A percentile compares a stretch with the other conserved stretches of the same genome.
These are phyloP conservation scores for Lytechinus variegatus DNA, from an alignment of 35 echinoderm and acorn worm species.

Conservation along the genomic window DNA sequence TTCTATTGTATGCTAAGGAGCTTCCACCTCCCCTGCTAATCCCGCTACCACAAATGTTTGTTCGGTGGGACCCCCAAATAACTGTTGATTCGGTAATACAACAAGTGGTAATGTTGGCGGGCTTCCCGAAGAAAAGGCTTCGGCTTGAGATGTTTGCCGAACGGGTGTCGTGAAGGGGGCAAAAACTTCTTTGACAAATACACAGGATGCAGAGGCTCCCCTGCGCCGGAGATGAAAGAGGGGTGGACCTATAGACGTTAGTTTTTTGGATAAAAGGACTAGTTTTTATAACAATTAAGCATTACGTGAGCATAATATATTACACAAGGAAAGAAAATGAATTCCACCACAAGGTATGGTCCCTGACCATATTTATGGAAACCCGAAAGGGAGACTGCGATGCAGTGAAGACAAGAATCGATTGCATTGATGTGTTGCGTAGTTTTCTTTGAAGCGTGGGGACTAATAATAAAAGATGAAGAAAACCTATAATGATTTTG, in stretches of 20 bases:
- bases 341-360: neutral
- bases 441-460: neutral
- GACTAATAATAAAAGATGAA: neutral
- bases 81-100: neutral
- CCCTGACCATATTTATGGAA: neutral
- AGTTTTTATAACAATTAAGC: neutral
- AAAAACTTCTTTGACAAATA: neutral
- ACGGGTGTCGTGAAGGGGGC: slow-evolving; percentile 14
- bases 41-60: neutral
- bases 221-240: neutral
- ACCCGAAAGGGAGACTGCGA: neutral
- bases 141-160: neutral
- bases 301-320: neutral
- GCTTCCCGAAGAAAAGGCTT: neutral
- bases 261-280: neutral
- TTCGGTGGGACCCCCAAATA: neutral
- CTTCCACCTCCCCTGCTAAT: neutral
- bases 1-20: neutral
- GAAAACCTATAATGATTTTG: neutral
- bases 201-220: neutral
- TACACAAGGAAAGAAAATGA: neutral
- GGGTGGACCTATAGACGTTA: neutral
- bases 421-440: neutral
- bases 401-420: neutral
- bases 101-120: neutral